Evolutionary conservation across 2,113 vertebrate species (phyloP), one percentile per base, ranked within the genome.

Genomic region (Sula dactylatra): DNA sequence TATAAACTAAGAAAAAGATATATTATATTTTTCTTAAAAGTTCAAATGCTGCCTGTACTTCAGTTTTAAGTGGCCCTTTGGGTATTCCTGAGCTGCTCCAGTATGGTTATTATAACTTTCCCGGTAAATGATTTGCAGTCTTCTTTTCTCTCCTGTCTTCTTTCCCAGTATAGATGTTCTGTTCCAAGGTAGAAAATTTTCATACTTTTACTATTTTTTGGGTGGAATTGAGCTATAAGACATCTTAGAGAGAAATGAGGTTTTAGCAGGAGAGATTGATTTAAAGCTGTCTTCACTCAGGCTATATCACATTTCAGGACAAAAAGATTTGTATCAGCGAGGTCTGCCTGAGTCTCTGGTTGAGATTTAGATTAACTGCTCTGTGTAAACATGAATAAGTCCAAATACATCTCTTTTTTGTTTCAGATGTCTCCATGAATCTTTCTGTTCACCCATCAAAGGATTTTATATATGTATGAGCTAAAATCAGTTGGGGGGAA

Each of bases 381-480:
- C 93, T 92, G 45, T 91, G 36, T 96, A 91, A 89, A 91, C 71
- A 93, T 31, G 21, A 82, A 8, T 82, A 85, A 72, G 45, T 82
- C 66, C 72, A 93, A 90, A 88, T 89, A 82, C 22, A 86, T 64
- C 16, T 59, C 45, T 82, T 95, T 90, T 73, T 78, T 94, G 24
- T 71, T 87, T 94, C 72, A 73, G 73, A 77, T 54, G 49, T 58
- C 47, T 50, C 52, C 15, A 42, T 64, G 65, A 97, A 91, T 90
- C 93, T 85, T 81, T 94, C 40, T 73, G 19, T 95, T 96, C 38
- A 56, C 52, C 74, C 76, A 79, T 93, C 72, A 94, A 91, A 96
- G 65, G 82, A 89, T 95, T 93, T 95, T 93, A 42, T 87, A 82
- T 82, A 36, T 88, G 20, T 81, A 40, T 88, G 54, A 73, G 50